Evolutionary conservation across 2,113 vertebrate species (phyloP).

Genomic region (Dasyurus viverrinus): DNA sequence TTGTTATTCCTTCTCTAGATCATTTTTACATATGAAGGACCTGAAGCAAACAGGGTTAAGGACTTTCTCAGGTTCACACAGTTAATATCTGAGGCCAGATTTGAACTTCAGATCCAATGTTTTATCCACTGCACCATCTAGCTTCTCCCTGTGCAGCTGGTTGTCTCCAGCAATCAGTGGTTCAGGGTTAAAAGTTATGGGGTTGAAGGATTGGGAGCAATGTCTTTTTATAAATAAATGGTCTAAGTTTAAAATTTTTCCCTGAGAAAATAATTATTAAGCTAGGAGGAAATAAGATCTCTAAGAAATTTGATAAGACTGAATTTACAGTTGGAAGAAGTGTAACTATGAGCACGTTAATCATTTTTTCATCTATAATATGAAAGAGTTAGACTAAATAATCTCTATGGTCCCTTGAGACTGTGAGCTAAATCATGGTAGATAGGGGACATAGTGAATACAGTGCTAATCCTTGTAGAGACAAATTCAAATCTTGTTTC

Average conservation of each 20-base stretch:
- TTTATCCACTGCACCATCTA: neutral
- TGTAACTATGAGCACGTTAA: neutral
- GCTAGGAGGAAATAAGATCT: neutral
- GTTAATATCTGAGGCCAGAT: neutral
- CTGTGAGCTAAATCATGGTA: neutral
- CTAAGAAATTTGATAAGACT: neutral
- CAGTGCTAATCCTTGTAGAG: neutral
- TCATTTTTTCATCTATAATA: neutral
- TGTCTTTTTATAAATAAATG: neutral
- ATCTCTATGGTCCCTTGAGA: neutral
- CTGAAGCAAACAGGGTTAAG: neutral
- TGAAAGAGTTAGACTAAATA: neutral
- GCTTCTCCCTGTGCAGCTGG: neutral
- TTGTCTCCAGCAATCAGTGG: neutral
- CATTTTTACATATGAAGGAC: neutral
- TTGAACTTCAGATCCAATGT: neutral
- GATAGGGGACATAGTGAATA: neutral
- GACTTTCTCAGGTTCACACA: neutral
- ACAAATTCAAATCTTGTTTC: neutral
- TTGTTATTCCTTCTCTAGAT: no score
- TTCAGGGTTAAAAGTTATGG: neutral
- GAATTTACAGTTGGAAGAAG: neutral
- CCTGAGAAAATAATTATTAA: constrained; percentile 20
- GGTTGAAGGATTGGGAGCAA: neutral
- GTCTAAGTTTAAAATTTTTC: neutral